phyloP scores from a whole-genome alignment of 2,888 invertebrate species.

The Leptothorax acervorum region DNA sequence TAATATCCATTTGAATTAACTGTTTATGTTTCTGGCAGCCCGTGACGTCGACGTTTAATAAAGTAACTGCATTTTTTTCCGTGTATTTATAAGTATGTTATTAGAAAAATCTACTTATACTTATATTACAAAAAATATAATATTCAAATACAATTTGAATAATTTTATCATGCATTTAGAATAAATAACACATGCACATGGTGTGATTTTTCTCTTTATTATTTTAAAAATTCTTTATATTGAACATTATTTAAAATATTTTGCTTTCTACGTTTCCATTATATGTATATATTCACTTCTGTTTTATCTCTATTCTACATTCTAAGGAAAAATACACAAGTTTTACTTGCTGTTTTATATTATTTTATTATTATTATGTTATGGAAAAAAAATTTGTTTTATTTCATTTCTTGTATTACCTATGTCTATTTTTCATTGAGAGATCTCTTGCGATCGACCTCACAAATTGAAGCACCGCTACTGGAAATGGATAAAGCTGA shows the following conservation, averaged over 20 bases:
- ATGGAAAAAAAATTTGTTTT: background rate
- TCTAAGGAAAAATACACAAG: background rate
- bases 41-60: too few species aligned
- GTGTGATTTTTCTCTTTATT: background rate
- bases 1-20: too few species aligned
- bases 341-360: background rate
- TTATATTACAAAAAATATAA: background rate
- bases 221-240: background rate
- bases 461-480: slow-evolving; percentile 25
- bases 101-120: too few species aligned
- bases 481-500: slow-evolving; percentile 44
- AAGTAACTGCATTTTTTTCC: too few species aligned
- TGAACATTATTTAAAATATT: background rate
- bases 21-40: too few species aligned
- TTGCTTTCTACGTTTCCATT: background rate
- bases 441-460: slow-evolving; percentile 1
- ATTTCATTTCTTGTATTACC: background rate
- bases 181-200: background rate
- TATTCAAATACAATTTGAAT: background rate
- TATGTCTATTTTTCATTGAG: slow-evolving; percentile 20
- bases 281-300: background rate
- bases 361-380: background rate
- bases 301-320: background rate
- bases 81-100: too few species aligned
- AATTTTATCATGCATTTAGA: background rate